Conservation (phyloP, 2,797 vertebrate genomes). For the Acrossocheilus fasciatus region DNA sequence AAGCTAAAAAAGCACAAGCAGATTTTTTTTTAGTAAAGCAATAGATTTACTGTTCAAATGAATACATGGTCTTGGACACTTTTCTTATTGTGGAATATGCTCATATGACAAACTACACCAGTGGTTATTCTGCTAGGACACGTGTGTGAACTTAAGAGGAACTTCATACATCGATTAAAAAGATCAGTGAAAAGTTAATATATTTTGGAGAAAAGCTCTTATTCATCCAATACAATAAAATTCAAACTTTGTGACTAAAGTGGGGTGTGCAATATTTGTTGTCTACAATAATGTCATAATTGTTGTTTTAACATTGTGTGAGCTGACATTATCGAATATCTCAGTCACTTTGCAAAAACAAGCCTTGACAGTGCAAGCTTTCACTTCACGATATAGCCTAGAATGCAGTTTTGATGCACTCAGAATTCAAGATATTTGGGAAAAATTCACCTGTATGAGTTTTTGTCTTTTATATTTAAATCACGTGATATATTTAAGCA, state of each 20-base stretch:
- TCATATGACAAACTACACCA: neutral
- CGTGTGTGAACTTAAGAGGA: neutral
- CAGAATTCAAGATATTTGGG: too few relatives aligned
- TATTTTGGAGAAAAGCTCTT: neutral
- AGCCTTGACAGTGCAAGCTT: neutral
- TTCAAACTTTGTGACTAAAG: neutral
- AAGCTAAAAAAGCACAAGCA: neutral
- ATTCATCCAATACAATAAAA: neutral
- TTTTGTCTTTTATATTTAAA: too few relatives aligned
- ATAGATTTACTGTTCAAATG: neutral
- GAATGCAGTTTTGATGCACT: neutral
- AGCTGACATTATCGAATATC: neutral
- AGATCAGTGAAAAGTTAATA: neutral
- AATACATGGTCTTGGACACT: neutral
- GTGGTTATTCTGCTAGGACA: neutral
- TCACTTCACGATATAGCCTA: neutral
- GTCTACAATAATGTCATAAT: neutral
- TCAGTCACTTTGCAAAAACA: neutral
- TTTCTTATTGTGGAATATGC: neutral
- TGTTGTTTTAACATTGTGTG: neutral
- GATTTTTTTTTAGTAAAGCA: neutral
- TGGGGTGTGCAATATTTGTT: neutral
- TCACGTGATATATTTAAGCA: too few relatives aligned
- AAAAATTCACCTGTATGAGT: too few relatives aligned
- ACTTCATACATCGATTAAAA: neutral